Evolutionary conservation across 2,113 vertebrate species (phyloP).

Genomic region (Hippotragus niger): DNA sequence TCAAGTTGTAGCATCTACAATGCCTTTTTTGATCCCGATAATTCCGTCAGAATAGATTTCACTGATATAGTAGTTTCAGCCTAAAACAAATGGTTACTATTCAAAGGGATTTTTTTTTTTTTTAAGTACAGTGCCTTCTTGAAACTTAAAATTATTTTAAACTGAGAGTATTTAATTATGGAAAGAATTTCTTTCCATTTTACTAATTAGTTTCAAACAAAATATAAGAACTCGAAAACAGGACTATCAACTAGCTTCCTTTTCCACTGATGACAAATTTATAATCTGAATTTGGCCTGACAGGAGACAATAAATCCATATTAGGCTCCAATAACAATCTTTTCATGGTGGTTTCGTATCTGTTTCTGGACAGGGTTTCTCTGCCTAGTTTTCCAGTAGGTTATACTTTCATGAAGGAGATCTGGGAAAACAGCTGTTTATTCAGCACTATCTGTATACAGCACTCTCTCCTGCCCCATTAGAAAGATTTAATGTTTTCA

Average conservation of each 20-base stretch:
- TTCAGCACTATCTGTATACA: neutral
- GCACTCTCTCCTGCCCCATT: neutral
- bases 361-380: neutral
- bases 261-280: conserved; percentile 53
- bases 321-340: neutral
- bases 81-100: conserved; percentile 4
- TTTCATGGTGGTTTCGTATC: neutral
- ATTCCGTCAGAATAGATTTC: conserved; percentile 5
- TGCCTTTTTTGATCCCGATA: conserved; percentile 46
- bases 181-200: conserved; percentile 43
- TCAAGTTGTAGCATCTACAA: neutral
- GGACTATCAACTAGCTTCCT: conserved; percentile 44
- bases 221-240: conserved; percentile 41
- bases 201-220: conserved; percentile 54
- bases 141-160: conserved; percentile 48
- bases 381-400: conserved; percentile 6
- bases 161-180: conserved; percentile 13
- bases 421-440: conserved; percentile 5
- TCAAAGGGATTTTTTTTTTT: neutral
- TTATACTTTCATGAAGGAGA: conserved; percentile 39
- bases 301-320: conserved; percentile 13
- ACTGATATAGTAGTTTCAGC: neutral
- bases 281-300: conserved; percentile 33
- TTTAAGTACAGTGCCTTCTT: neutral
- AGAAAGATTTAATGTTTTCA: neutral